These are phyloP conservation scores for Pachycephus smyrnensis DNA, from an alignment of 2,888 invertebrate species.

Conservation along the genomic window DNA sequence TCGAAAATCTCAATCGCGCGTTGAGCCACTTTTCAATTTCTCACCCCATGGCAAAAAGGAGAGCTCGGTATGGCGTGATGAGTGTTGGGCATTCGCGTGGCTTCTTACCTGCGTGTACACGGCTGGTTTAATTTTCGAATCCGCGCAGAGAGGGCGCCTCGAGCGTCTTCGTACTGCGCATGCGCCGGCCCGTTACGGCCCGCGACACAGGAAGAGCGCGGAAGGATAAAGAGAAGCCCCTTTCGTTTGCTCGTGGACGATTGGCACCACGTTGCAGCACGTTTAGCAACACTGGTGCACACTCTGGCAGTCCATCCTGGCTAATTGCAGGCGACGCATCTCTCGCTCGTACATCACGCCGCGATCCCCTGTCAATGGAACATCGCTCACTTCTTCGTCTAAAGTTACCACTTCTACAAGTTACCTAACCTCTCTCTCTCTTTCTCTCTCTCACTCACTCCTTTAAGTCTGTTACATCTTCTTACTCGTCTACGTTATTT, in stretches of 20 bases:
- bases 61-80: constrained; percentile 23
- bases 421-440: neutral
- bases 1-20: constrained; percentile 44
- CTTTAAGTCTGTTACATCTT: constrained; percentile 8
- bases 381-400: constrained; percentile 10
- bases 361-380: constrained; percentile 7
- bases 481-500: neutral
- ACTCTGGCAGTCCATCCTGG: neutral
- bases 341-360: constrained; percentile 9
- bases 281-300: neutral
- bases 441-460: constrained; percentile 18
- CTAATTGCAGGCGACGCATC: constrained; percentile 10
- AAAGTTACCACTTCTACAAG: neutral
- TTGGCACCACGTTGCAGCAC: neutral
- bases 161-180: neutral
- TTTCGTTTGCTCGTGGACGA: neutral
- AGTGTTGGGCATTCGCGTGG: constrained; percentile 12
- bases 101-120: constrained; percentile 26
- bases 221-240: neutral
- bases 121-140: constrained; percentile 16
- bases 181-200: neutral
- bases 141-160: constrained; percentile 2
- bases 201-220: neutral
- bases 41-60: constrained; percentile 34
- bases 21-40: constrained; percentile 47